Evolutionary conservation across 1,140 invertebrate species (phyloP).

Genomic region (Aricia agestis): DNA sequence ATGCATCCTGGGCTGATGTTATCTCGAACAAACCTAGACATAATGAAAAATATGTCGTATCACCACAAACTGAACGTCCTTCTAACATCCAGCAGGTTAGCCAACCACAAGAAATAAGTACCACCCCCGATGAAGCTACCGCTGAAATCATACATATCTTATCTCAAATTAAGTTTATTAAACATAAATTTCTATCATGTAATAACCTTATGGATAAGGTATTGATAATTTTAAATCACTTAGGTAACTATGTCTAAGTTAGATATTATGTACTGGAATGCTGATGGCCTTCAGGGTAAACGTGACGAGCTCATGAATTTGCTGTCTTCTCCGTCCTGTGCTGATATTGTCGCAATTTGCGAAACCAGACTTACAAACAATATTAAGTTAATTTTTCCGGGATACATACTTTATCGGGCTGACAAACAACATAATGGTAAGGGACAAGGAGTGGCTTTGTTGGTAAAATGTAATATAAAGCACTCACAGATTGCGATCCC

Average conservation of each 20-base stretch:
- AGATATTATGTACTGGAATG: constrained; percentile 17
- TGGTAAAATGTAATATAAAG: neutral
- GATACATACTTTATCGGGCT: neutral
- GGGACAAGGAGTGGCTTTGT: constrained; percentile 18
- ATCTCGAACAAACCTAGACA: neutral
- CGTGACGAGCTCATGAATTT: constrained; percentile 6
- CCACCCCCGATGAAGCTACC: neutral
- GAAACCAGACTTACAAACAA: constrained; percentile 16
- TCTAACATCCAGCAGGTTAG: neutral
- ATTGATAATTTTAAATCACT: constrained; percentile 12
- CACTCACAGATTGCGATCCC: neutral
- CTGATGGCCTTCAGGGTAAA: constrained; percentile 18
- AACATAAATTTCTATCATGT: neutral
- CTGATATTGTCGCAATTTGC: constrained; percentile 15
- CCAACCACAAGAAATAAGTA: neutral
- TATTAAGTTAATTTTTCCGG: neutral
- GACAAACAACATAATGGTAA: constrained; percentile 11
- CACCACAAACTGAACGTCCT: no score
- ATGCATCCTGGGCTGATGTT: neutral
- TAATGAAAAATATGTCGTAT: neutral
- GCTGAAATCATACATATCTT: constrained; percentile 11
- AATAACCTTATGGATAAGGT: constrained; percentile 16
- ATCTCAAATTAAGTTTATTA: neutral
- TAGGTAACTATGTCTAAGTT: neutral
- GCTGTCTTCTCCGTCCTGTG: no score